phyloP scores from a whole-genome alignment of 2,888 invertebrate species.

The Ormyrus thymus region DNA sequence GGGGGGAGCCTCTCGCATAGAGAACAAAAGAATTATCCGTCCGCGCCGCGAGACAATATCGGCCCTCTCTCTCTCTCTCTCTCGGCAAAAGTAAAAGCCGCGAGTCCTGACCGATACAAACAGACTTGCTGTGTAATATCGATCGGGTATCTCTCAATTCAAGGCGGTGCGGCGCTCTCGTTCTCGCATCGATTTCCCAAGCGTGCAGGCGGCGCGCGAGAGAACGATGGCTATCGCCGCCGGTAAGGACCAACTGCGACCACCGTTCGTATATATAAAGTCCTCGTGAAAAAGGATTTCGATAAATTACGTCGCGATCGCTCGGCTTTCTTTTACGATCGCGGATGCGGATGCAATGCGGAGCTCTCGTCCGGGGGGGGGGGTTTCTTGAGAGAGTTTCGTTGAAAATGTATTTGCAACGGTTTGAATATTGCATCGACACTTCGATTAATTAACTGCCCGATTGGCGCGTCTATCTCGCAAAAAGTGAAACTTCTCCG shows the following conservation, averaged over 20 bases:
- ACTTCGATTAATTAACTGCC: no score
- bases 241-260: background rate
- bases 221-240: background rate
- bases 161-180: background rate
- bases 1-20: background rate
- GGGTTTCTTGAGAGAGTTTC: no score
- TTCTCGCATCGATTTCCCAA: conserved; percentile 20
- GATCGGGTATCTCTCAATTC: conserved; percentile 21
- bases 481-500: no score
- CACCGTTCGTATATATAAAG: background rate
- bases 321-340: background rate
- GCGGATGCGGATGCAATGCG: no score
- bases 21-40: background rate
- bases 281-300: background rate
- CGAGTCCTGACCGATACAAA: background rate
- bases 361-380: no score
- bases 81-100: background rate
- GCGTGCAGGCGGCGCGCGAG: background rate
- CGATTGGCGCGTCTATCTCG: no score
- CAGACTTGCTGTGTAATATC: background rate
- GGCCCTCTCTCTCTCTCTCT: background rate
- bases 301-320: background rate
- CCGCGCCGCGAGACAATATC: background rate
- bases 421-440: no score
- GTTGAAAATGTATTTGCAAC: no score